Conservation (phyloP, 1,140 invertebrate genomes). For the Drosophila sucinea region DNA sequence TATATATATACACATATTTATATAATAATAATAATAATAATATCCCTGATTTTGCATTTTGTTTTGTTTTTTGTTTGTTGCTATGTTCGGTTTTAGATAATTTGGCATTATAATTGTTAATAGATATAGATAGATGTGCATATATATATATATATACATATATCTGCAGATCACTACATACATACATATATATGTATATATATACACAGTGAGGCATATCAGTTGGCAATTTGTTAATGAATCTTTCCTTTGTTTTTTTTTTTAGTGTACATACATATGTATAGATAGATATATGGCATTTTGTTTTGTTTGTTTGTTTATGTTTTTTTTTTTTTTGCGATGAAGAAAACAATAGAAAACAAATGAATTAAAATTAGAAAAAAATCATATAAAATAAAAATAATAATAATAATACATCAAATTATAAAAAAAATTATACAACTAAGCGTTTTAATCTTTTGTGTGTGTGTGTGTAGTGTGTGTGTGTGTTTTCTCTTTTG, state of each 20-base stretch:
- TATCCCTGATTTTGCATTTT: slow-evolving; percentile 69
- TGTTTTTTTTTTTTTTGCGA: slow-evolving; percentile 14
- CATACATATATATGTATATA: slow-evolving; percentile 35
- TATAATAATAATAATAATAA: slow-evolving; percentile 37
- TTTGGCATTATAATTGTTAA: slow-evolving; percentile 46
- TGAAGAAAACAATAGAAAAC: slow-evolving; percentile 41
- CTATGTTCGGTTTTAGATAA: slow-evolving; percentile 48
- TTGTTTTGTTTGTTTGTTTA: slow-evolving; percentile 20
- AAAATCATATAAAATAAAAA: slow-evolving; percentile 13
- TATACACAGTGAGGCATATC: slow-evolving; percentile 35
- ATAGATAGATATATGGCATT: slow-evolving; percentile 61
- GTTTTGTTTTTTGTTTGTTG: slow-evolving; percentile 29
- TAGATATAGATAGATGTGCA: slow-evolving; percentile 10
- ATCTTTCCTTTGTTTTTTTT: slow-evolving; percentile 32
- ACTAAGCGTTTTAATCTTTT: slow-evolving; percentile 30
- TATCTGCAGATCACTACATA: slow-evolving; percentile 31
- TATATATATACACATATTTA: slow-evolving; percentile 31
- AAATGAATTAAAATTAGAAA: slow-evolving; percentile 26
- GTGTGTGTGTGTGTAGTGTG: slow-evolving; percentile 32
- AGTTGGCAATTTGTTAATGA: slow-evolving; percentile 64
- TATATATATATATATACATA: slow-evolving; percentile 34
- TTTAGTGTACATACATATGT: slow-evolving; percentile 58
- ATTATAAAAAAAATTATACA: slow-evolving; percentile 39
- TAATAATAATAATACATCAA: slow-evolving; percentile 20
- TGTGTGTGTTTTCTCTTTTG: slow-evolving; percentile 21